Base-by-base conservation (phyloP, 2,113 vertebrate genomes). In the Puffinus mauretanicus region DNA sequence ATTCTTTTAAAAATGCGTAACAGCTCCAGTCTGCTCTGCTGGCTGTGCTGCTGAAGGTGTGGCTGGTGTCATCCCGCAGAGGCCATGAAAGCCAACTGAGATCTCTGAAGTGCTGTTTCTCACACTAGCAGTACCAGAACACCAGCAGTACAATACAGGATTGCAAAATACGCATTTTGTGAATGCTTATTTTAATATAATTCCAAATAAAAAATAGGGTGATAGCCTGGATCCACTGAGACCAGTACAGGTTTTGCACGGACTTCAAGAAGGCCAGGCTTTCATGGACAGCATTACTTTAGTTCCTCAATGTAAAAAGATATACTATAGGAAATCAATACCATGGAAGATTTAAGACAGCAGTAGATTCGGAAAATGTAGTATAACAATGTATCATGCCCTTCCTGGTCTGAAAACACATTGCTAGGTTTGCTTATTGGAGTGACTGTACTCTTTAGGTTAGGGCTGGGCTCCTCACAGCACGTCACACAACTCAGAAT, bases 1-100 rank as follows among this genome's bases (percentile, higher is more conserved):
- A 84, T 86, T 86, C 73, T 61, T 90, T 67, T 32, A 65, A 49
- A 91, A 96, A 72, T 34, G 57, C 86, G 4, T 21, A 87, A 67
- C 72, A 82, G 72, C 86, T 87, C 81, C 47, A 25, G 51, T 13
- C 44, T 83, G 83, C 86, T 62, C 36, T 8, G 15, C 83, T 44
- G 81, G 65, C 77, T 85, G 54, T 10, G 44, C 66, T 67, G 82
- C 77, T 1, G 10, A 82, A 96, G 91, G 75, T 91, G 82, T 9
- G 82, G 84, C 75, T 88, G 79, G 55, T 40, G 27, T 29, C 76
- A 46, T 14, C 82, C 79, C 6, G 2, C 69, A 30, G 38, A 66
- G 64, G 14, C 81, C 52, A 34, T 3, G 10, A 60, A 71, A 69
- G 34, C 83, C 86, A 60, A 0, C n/a, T 9, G 44, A 69, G 61